Percentiles rank a stretch among this genome's conserved stretches.
Evolutionary conservation across 2,113 vertebrate genomes (phyloP).

Genomic region (Tachuris rubrigastra): DNA sequence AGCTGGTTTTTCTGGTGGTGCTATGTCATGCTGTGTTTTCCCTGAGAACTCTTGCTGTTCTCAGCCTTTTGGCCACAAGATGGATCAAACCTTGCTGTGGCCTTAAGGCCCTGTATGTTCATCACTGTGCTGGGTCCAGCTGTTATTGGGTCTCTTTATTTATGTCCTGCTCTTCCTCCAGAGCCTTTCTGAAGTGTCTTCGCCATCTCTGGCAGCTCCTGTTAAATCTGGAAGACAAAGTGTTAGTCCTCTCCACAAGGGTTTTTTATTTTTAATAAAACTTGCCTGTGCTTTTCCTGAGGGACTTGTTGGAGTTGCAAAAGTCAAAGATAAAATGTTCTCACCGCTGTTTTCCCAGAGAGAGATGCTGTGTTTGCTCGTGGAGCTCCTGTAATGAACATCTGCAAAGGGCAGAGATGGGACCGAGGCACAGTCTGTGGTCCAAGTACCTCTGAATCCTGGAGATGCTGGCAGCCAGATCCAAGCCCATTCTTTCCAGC

Average conservation of each 20-base stretch:
- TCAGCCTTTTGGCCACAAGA: background rate
- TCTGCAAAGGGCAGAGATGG: background rate
- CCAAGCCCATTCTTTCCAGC: background rate
- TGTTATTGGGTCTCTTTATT: slow-evolving; percentile 3
- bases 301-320: slow-evolving; percentile 8
- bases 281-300: background rate
- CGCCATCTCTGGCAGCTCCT: background rate
- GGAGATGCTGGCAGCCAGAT: background rate
- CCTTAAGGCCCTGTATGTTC: background rate
- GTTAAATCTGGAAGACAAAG: slow-evolving; percentile 28
- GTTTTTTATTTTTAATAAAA: slow-evolving; percentile 62
- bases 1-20: rapidly evolving
- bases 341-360: slow-evolving; percentile 9
- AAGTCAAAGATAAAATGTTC: slow-evolving; percentile 34
- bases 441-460: background rate
- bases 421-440: background rate
- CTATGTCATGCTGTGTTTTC: background rate
- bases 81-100: background rate
- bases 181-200: background rate
- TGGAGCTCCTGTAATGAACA: background rate
- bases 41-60: background rate
- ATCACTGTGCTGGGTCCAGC: background rate
- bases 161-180: background rate
- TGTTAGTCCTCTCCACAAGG: background rate
- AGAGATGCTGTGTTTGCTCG: background rate